These are phyloP conservation scores for Zosterops japonicus DNA, from an alignment of 2,113 vertebrate species.

Conservation along the genomic window DNA sequence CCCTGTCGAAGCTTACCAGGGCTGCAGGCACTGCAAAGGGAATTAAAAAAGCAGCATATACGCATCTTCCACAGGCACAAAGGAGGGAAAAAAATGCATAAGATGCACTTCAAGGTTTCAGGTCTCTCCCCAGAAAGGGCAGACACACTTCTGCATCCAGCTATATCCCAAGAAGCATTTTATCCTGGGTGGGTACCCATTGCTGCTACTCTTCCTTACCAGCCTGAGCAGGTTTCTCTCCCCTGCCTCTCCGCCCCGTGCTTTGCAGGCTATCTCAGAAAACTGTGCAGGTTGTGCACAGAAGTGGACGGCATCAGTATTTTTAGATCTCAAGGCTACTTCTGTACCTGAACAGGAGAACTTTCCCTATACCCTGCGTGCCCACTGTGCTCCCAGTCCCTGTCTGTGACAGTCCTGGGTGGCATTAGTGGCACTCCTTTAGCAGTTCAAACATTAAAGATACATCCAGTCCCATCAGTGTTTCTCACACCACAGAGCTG, in stretches of 20 bases:
- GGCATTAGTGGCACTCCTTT: not conserved
- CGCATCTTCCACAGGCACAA: not conserved
- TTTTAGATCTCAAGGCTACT: not conserved
- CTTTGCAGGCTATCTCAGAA: not conserved
- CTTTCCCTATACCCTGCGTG: accelerated
- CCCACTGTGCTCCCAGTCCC: not conserved
- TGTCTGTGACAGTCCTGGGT: not conserved
- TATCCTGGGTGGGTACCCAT: not conserved
- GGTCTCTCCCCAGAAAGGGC: not conserved
- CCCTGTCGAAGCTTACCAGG: accelerated
- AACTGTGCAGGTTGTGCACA: accelerated
- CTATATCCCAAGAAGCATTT: not conserved
- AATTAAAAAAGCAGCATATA: not conserved
- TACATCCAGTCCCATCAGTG: not conserved
- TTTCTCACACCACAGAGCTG: not conserved
- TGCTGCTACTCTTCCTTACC: not conserved
- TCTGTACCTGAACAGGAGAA: not conserved
- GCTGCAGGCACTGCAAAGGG: no score
- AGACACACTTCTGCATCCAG: not conserved
- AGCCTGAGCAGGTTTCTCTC: not conserved
- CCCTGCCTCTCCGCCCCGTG: not conserved
- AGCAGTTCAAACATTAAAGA: not conserved
- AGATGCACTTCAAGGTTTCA: accelerated
- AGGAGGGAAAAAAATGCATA: accelerated
- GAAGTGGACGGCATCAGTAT: not conserved